These are phyloP conservation scores for Rhinichthys osculus DNA, from an alignment of 2,797 vertebrate species.

Conservation along the genomic window DNA sequence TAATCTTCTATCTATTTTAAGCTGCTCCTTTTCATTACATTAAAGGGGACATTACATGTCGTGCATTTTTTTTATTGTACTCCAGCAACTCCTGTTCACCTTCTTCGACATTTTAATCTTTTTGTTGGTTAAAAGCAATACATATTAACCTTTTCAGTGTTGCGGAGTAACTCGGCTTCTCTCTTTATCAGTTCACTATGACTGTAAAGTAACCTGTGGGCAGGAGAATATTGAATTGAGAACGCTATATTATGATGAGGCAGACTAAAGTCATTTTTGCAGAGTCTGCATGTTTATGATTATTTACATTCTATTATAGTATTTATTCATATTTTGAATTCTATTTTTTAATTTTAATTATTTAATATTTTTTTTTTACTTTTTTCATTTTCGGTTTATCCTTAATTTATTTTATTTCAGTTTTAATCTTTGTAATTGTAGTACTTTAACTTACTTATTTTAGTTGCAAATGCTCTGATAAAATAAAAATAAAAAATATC, in stretches of 20 bases:
- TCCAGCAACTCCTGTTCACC: background rate
- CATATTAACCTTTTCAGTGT: background rate
- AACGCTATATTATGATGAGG: background rate
- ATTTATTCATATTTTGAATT: background rate
- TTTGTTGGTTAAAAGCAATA: conserved; percentile 7
- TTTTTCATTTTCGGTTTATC: too few species aligned
- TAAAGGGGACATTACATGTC: background rate
- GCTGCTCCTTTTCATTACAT: background rate
- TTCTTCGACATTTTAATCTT: background rate
- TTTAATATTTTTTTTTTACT: too few species aligned
- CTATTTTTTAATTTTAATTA: too few species aligned
- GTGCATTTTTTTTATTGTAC: background rate
- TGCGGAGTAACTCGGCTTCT: background rate
- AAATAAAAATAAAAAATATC: too few species aligned
- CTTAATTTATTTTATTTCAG: background rate
- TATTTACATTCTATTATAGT: background rate
- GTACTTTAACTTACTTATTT: too few species aligned
- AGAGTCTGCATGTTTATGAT: background rate
- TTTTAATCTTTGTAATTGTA: background rate
- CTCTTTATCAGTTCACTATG: background rate
- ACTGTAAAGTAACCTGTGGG: background rate
- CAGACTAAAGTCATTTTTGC: too few species aligned
- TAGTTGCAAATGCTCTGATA: too few species aligned
- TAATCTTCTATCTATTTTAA: background rate
- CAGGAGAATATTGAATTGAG: background rate